Evolutionary conservation across 1,140 invertebrate genomes (phyloP).

Genomic region (Papilio dardanus): DNA sequence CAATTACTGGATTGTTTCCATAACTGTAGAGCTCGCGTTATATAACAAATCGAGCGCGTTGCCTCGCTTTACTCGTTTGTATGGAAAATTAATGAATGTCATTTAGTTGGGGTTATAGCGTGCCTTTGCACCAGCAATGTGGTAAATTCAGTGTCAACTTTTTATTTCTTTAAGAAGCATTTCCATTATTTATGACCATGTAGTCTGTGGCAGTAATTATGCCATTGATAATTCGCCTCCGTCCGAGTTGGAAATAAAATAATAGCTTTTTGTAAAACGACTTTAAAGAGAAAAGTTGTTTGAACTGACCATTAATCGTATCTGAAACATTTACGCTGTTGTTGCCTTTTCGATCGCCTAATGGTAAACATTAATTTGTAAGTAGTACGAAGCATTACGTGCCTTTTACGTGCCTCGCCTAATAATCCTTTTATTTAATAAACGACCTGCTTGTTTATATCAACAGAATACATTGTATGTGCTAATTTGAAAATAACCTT

Average conservation of each 20-base stretch:
- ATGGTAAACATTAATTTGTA: slow-evolving; percentile 38
- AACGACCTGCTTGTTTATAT: slow-evolving; percentile 4
- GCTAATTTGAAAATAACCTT: neutral
- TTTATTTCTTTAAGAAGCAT: neutral
- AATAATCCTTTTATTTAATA: slow-evolving; percentile 24
- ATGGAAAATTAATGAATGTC: slow-evolving; percentile 46
- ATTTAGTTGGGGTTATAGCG: slow-evolving; percentile 37
- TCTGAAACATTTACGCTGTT: slow-evolving; percentile 43
- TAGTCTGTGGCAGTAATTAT: neutral
- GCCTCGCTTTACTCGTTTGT: slow-evolving; percentile 51
- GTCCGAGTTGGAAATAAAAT: too few species aligned
- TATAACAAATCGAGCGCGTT: slow-evolving; percentile 54
- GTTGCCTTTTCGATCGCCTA: slow-evolving; percentile 41
- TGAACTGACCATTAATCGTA: slow-evolving; percentile 43
- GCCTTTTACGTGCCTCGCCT: neutral
- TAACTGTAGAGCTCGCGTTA: slow-evolving; percentile 57
- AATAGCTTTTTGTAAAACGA: slow-evolving; percentile 44
- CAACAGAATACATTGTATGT: neutral
- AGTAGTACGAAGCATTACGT: slow-evolving; percentile 17
- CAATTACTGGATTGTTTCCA: slow-evolving; percentile 66
- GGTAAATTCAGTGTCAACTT: slow-evolving; percentile 2
- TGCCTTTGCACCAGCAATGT: neutral
- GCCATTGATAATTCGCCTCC: neutral
- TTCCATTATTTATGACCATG: neutral
- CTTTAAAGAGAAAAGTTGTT: slow-evolving; percentile 44